Evolutionary conservation across 2,113 vertebrate species (phyloP), one percentile per base, ranked within the genome.

Genomic region (Polypterus senegalus): DNA sequence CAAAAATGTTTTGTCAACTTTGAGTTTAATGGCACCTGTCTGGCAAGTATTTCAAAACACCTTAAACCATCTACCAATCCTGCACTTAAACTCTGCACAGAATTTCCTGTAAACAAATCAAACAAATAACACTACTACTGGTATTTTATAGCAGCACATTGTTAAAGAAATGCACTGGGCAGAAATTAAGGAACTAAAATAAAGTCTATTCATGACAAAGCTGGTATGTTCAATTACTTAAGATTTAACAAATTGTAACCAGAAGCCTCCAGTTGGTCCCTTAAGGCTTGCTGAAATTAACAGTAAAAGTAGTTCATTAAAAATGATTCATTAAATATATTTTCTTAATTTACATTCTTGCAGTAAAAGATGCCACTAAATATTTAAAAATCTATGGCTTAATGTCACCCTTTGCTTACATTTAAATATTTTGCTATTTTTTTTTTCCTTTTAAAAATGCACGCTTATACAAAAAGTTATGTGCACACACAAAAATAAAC

Each of bases 371-470:
- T 65, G 65, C 72, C 69, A 71, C 45, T 69, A 66, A 62, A 62
- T 64, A 69, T 68, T 80, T 74, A 70, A 77, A 77, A 76, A 79
- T 66, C 77, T 79, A 86, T 86, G 82, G 83, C 83, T 86, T 82
- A 71, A 79, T 76, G 79, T 80, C 68, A 52, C 51, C 3, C 58
- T 70, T 80, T 79, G 75, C 77, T 4, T 82, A 76, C 78, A 79
- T 78, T 76, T 71, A 71, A 76, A 79, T 70, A 67, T 79, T 66
- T 71, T 64, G 79, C 67, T 65, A 73, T 27, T 27, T 27, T 27
- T 27, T 27, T 27, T 27, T 27, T 27, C 74, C 73, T 61, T 68
- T 69, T 27, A 60, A n/a, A 10, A 57, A 46, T 52, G 4, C 3
- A 52, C 49, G 27, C n/a, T 52, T 52, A n/a, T 61, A 52, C 48